Base-by-base conservation (phyloP, 2,113 vertebrate genomes). In the Ctenomys sociabilis region DNA sequence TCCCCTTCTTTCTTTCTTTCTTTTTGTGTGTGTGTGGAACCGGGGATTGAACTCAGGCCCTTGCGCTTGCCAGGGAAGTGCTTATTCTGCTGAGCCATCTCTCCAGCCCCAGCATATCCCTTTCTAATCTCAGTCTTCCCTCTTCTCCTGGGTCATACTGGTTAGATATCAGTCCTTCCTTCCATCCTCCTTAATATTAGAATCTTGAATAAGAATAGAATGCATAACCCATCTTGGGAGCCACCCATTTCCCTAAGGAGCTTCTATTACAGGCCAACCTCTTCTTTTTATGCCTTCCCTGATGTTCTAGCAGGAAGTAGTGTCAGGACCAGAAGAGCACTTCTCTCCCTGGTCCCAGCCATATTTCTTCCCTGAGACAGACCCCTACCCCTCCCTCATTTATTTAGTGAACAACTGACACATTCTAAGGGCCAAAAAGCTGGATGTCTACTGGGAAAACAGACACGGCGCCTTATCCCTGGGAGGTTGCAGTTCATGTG, bases 231-330 rank as follows among this genome's bases (percentile, higher is more conserved):
- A 75, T 64, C 43, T 91, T 83, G 57, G 61, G 59, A 93, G 72
- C 35, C 24, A n/a, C 45, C 24, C 3, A 81, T 82, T 77, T 26
- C 35, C 54, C 64, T 75, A 70, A 68, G 91, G 72, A 80, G 37
- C 70, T 80, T 81, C 64, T 75, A 19, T 84, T n/a, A 59, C 5
- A 83, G 8, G 77, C 86, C 43, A 59, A 57, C 80, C 75, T 83
- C 9, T 2, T 61, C 57, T 66, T 63, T 84, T 77, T 63, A n/a
- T 87, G 14, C 22, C 40, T 73, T 90, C 85, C 68, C 43, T 88
- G 77, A 64, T 81, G 24, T 88, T 54, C 73, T 35, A 77, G 57
- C 54, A 95, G 45, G n/a, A n/a, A 78, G 16, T 70, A 88, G 57
- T 19, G 13, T 3, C 77, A 5, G 7, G 59, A 14, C 40, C 21